phyloP scores from a whole-genome alignment of 1,140 invertebrate genomes.

The Formica selysi region DNA sequence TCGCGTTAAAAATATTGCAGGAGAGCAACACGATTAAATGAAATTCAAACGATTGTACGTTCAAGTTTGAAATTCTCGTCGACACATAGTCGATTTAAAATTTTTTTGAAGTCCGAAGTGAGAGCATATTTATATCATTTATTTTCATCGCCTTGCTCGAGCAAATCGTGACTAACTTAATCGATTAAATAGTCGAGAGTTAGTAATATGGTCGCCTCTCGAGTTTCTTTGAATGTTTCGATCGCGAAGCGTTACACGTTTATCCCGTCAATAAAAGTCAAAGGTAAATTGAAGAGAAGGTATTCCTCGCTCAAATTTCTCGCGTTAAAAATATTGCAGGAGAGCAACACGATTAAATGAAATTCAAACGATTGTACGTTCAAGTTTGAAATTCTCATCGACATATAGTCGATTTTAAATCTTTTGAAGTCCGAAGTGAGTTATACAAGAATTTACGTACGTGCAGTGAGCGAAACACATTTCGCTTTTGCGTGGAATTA shows the following conservation, averaged over 20 bases:
- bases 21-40: background rate
- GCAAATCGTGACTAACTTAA: background rate
- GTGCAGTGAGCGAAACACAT: background rate
- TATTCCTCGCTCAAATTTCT: background rate
- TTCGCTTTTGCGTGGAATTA: conserved; percentile 4
- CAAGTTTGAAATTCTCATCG: conserved; percentile 11
- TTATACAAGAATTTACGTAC: background rate
- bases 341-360: background rate
- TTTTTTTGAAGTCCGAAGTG: conserved; percentile 6
- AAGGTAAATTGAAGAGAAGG: conserved; percentile 15
- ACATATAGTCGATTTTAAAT: background rate
- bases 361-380: background rate
- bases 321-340: conserved; percentile 1
- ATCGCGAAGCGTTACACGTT: background rate
- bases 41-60: background rate
- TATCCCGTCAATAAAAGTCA: background rate
- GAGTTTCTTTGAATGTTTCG: background rate
- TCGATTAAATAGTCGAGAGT: conserved; percentile 4
- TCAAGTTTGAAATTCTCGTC: conserved; percentile 20
- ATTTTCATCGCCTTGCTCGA: background rate
- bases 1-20: conserved; percentile 7
- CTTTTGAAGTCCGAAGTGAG: background rate
- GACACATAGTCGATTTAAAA: background rate
- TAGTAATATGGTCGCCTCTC: background rate
- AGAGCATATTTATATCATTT: conserved; percentile 67